Evolutionary conservation across 1,140 invertebrate species (phyloP).

Genomic region (Rhizoglyphus robini): DNA sequence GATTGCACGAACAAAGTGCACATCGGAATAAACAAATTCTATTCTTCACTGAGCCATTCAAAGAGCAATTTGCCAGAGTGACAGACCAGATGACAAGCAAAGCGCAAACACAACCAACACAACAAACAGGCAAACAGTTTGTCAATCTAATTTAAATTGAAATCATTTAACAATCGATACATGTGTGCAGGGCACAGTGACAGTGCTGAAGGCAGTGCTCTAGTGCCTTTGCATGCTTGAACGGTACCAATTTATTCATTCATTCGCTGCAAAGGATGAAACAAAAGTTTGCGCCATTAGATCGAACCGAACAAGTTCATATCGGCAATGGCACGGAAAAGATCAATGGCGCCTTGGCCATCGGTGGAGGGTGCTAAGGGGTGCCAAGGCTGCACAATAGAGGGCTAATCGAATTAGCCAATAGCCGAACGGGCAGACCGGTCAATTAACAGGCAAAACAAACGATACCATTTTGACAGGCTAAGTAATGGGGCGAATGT

Average conservation of each 20-base stretch:
- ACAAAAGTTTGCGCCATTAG: slow-evolving; percentile 1
- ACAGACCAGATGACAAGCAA: not conserved
- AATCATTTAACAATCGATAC: slow-evolving; percentile 1
- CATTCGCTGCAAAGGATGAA: no score
- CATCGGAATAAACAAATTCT: no score
- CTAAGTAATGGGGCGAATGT: not conserved
- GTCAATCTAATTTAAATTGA: slow-evolving; percentile 13
- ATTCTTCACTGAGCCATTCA: no score
- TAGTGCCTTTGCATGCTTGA: no score
- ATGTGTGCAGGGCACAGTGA: not conserved
- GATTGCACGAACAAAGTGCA: not conserved
- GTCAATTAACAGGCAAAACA: slow-evolving; percentile 9
- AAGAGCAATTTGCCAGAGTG: no score
- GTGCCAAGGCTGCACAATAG: not conserved
- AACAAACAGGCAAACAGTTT: not conserved
- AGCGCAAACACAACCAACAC: not conserved
- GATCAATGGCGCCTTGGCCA: not conserved
- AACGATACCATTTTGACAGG: not conserved
- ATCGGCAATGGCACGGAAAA: slow-evolving; percentile 12
- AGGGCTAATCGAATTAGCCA: slow-evolving; percentile 6
- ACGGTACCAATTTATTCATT: no score
- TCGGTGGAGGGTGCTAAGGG: no score
- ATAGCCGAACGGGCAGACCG: not conserved
- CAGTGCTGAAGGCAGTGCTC: not conserved
- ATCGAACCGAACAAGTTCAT: not conserved